Conservation (phyloP, 2,797 vertebrate species). For the Oophaga sylvatica region DNA sequence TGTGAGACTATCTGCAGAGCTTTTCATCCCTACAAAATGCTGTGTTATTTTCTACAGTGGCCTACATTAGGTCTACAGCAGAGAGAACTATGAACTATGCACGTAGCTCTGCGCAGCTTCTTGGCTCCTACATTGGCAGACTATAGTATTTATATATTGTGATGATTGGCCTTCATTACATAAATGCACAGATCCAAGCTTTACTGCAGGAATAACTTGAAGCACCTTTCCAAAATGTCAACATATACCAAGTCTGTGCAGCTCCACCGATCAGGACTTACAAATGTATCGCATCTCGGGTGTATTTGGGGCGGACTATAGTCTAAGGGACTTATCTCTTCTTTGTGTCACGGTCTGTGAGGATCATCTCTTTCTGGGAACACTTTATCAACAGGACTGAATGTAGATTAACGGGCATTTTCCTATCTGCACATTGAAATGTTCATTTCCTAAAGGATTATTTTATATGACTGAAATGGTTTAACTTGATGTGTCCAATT, state of each 20-base stretch:
- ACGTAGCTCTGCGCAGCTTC: slow-evolving; percentile 63
- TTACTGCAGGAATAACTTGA: slow-evolving; percentile 35
- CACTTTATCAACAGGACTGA: not conserved
- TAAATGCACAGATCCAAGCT: slow-evolving; percentile 31
- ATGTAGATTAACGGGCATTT: not conserved
- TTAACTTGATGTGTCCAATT: not conserved
- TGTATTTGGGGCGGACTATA: not conserved
- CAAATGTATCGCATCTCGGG: not conserved
- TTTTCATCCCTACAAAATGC: slow-evolving; percentile 59
- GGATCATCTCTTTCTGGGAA: not conserved
- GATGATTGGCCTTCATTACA: slow-evolving; percentile 34
- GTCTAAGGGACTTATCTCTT: not conserved
- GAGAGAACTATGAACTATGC: slow-evolving; percentile 68
- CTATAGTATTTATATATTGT: slow-evolving; percentile 20
- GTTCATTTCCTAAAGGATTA: not conserved
- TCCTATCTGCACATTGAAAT: slow-evolving; percentile 6
- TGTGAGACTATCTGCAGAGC: slow-evolving; percentile 58
- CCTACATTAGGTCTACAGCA: slow-evolving; percentile 71
- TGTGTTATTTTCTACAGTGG: slow-evolving; percentile 64
- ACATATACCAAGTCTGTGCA: slow-evolving; percentile 20
- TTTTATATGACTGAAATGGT: not conserved
- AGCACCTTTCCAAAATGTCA: slow-evolving; percentile 42
- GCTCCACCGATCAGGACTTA: not conserved
- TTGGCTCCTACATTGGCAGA: slow-evolving; percentile 49
- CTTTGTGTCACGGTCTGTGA: not conserved